phyloP scores from a whole-genome alignment of 2,888 invertebrate species.

The Idaea aversata region DNA sequence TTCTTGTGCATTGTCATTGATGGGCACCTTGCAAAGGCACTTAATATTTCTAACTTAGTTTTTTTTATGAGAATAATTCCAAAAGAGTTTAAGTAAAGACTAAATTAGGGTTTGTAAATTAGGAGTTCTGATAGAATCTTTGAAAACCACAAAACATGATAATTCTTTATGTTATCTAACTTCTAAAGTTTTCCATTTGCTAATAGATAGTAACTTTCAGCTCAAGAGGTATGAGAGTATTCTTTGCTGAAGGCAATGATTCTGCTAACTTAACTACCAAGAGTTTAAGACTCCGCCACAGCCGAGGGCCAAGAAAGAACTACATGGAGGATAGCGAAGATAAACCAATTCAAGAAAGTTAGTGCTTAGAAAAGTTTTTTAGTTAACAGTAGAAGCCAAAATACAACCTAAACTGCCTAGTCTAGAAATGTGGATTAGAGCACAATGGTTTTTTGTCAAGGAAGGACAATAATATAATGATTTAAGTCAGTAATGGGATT shows the following conservation, averaged over 20 bases:
- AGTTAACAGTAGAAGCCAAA: too few relatives aligned
- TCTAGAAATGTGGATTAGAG: too few relatives aligned
- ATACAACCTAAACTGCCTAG: too few relatives aligned
- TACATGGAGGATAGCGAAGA: conserved; percentile 76
- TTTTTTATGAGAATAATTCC: too few relatives aligned
- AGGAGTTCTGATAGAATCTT: not conserved
- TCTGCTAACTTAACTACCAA: conserved; percentile 46
- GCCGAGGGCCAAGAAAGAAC: conserved; percentile 64
- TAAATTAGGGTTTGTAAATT: not conserved
- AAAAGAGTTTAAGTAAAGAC: too few relatives aligned
- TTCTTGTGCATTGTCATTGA: too few relatives aligned
- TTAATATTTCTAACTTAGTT: too few relatives aligned
- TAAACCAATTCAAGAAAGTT: conserved; percentile 75
- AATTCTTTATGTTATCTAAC: not conserved
- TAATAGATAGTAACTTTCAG: conserved; percentile 30
- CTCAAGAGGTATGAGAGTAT: conserved; percentile 74
- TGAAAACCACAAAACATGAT: not conserved
- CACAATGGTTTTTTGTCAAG: too few relatives aligned
- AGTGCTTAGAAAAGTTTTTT: conserved; percentile 22
- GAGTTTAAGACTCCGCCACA: conserved; percentile 59
- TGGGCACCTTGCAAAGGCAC: too few relatives aligned
- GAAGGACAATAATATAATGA: too few relatives aligned
- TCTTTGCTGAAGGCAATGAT: conserved; percentile 70
- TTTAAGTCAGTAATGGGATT: too few relatives aligned
- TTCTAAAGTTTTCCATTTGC: not conserved